Evolutionary conservation across 1,140 invertebrate genomes (phyloP), one percentile per base, ranked within the genome.

Genomic region (Drosophila persimilis): DNA sequence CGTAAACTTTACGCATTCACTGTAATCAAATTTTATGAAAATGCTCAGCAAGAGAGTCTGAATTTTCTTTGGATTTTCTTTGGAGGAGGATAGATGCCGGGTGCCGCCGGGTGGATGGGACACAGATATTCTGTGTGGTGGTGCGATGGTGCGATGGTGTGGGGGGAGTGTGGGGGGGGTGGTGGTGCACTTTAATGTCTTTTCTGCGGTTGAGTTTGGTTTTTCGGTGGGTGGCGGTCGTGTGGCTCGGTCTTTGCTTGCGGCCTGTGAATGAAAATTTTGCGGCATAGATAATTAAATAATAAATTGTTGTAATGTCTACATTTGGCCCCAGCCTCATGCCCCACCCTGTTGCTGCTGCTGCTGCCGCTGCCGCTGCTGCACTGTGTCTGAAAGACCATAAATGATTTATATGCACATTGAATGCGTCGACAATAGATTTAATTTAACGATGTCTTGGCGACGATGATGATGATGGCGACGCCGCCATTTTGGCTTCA

Each of bases 341-440:
- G 7, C n/a, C 20, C 3, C 8, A 29, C 24, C 24, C 24, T 26
- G 24, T 26, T 29, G 31, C n/a, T 52, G 7, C 22, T 6, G 2
- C 15, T 0, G 15, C 24, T 39, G 7, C 22, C 3, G 2, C 24
- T 39, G 50, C 41, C 51, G 20, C 39, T 60, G 41, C 58, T 78
- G 63, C 50, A 60, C 59, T 73, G 46, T 75, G 56, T 59, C 53
- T 72, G 77, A 80, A 66, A 75, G 66, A 46, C 57, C 66, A 80
- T 80, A 80, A 81, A 81, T 81, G 78, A 81, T 81, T 81, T 81
- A 81, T 81, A 81, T 81, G 78, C 78, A 77, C 78, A 80, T 81
- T 80, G 78, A 80, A 73, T 81, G 78, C 77, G 78, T 76, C 77
- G 73, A 81, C 78, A 80, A 81, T 81, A 81, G 78, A 77, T 81